These are phyloP conservation scores for Diglossa brunneiventris DNA, from an alignment of 2,113 vertebrate species.

Conservation along the genomic window DNA sequence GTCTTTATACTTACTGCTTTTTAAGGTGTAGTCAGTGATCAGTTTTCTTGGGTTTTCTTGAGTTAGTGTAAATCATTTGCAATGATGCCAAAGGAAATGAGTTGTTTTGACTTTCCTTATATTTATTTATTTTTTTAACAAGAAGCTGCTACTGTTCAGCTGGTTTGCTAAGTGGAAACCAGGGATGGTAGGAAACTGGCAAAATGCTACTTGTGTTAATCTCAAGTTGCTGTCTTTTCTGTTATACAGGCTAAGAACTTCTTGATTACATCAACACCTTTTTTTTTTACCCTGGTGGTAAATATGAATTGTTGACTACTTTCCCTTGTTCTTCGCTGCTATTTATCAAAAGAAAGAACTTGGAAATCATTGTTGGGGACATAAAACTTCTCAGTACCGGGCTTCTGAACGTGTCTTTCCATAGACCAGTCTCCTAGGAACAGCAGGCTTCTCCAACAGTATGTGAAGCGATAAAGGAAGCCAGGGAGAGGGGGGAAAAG, in stretches of 20 bases:
- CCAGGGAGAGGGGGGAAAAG: neutral
- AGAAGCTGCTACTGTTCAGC: slow-evolving; percentile 43
- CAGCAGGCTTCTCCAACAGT: neutral
- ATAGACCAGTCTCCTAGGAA: neutral
- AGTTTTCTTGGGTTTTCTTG: slow-evolving; percentile 42
- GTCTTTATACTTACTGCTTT: slow-evolving; percentile 50
- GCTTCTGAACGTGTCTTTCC: neutral
- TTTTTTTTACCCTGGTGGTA: slow-evolving; percentile 63
- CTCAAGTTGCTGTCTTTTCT: slow-evolving; percentile 51
- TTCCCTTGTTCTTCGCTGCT: slow-evolving; percentile 60
- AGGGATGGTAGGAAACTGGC: slow-evolving; percentile 1
- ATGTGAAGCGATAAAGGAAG: neutral
- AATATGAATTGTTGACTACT: slow-evolving; percentile 32
- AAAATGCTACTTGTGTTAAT: slow-evolving; percentile 40
- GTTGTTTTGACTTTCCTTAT: slow-evolving; percentile 56
- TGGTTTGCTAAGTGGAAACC: slow-evolving; percentile 42
- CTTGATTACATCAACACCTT: neutral
- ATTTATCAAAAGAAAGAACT: slow-evolving; percentile 46
- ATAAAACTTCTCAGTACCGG: neutral
- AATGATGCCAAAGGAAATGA: slow-evolving; percentile 80
- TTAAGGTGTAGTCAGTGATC: slow-evolving; percentile 50
- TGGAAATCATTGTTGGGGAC: neutral
- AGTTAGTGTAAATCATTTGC: slow-evolving; percentile 69
- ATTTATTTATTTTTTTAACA: slow-evolving; percentile 63
- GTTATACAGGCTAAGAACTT: slow-evolving; percentile 27